Base-by-base conservation (phyloP, 1,140 invertebrate species). In the Caenorhabditis brenneri region DNA sequence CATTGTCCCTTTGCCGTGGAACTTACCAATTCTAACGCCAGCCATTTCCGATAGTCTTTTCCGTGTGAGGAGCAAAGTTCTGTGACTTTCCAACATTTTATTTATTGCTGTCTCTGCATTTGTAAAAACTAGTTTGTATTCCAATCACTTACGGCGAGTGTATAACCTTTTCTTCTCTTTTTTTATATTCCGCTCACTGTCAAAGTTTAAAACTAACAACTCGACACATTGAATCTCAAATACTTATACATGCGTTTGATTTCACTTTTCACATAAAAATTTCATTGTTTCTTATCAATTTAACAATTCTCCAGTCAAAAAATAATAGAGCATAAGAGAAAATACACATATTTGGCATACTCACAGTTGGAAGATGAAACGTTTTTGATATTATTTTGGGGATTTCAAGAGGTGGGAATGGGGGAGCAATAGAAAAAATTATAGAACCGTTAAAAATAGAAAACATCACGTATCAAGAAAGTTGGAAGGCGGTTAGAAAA, bases 11-110 rank as follows among this genome's bases (percentile, higher is more conserved):
- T 42, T 74, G 10, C 22, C 81, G 31, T 87, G 86, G 86, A 60
- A 81, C 27, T 19, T 55, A 46, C 82, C 79, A 0, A 39, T 81
- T 12, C 31, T 86, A 7, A 86, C 85, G 12, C 82, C 74, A 12
- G 78, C 87, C 69, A 86, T 86, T 24, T 86, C 85, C 39, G 60
- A 80, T 42, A 86, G 87, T 58, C 82, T 86, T 27, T 86, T 86
- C 82, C 74, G 69, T 15, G 78, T 86, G 29, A 79, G 84, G 42
- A 74, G 55, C 60, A 85, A 85, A 60, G 46, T 85, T 42, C 79
- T 84, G 16, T 84, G 36, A 84, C 24, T 60, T 42, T 36, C 65
- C 48, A 16, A 29, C 33, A 3, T 19, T 27, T n/a, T 36, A 3
- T 15, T 16, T 6, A 3, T 36, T 65, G 5, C 16, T 10, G 16